Base-by-base conservation (phyloP, 2,797 vertebrate species). In the Syndactyla subalaris region DNA sequence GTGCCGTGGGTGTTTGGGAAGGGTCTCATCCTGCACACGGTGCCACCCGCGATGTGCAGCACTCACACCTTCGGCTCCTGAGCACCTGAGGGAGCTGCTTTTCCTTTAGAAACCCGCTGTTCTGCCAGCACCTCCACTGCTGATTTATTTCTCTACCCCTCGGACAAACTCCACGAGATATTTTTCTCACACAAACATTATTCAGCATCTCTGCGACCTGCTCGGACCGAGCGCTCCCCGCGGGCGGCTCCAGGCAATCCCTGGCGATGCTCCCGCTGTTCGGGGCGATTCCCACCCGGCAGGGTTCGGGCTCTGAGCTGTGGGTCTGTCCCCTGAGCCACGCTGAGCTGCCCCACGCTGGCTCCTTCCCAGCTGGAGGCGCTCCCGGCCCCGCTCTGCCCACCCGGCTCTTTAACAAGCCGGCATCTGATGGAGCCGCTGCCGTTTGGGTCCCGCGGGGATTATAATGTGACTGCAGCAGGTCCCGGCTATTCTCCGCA, bases 401-500 rank as follows among this genome's bases (percentile, higher is more conserved):
- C 89, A 11, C 74, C 54, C 12, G 57, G 80, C 92, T 4, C 38
- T 87, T 92, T 85, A 71, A 93, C 92, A 52, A 90, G 91, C 67
- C 91, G 38, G 88, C 97, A 76, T 93, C 96, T 97, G 97, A 95
- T 27, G 94, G 72, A 90, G 92, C 48, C 93, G 41, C 85, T 57
- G 89, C 96, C 89, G 85, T 82, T 91, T 87, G 92, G 48, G 88
- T 92, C 94, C 95, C 93, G 12, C 27, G 7, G 96, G 97, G 92
- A 80, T 80, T 76, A 65, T 32, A 23, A 92, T 68, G 14, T 41
- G 87, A 71, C 94, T 95, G 95, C 96, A 90, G 96, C 96, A 94
- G 94, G 93, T 97, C 96, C 96, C 93, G 6, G 95, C 93, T 91
- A 74, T 84, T 76, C 93, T 95, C 94, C 21, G 78, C 94, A 81